Evolutionary conservation across 2,888 invertebrate genomes (phyloP), one percentile per base, ranked within the genome.

Genomic region (Stictocephala bisonia): DNA sequence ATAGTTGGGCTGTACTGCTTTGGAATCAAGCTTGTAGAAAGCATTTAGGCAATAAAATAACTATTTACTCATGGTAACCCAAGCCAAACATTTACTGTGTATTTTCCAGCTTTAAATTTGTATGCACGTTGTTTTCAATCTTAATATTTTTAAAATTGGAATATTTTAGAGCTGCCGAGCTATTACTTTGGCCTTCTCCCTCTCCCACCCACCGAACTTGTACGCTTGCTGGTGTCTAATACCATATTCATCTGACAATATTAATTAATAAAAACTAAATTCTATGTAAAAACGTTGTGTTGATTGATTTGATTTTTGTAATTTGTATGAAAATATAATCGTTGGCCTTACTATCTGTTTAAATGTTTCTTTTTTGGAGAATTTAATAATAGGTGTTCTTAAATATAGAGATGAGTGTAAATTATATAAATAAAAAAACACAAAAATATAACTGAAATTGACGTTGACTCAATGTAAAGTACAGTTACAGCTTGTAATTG

Each of bases 261-360:
- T 71, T 71, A 56, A 71, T 71, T 56, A 41, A 71, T 56, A 56
- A 51, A 51, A 64, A 71, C 70, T 71, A 71, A 71, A 71, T 71
- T 71, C 70, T 71, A 58, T 71, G 70, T 71, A 58, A 71, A 69
- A 71, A 71, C 58, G 58, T 58, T 71, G 56, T 71, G 64, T 53
- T 71, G 58, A 53, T 71, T 29, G 26, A 11, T 71, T 71, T 71
- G 70, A 26, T 71, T 71, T 70, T 71, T 58, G 70, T 71, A 58
- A 71, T 56, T 58, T 71, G 40, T 58, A 71, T 71, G 70, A 71
- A 71, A 71, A 71, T 56, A 70, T 71, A 58, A 71, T 71, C 70
- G 70, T 71, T 71, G 70, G 70, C 70, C 70, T 71, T 71, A 71
- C 70, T 71, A 71, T 71, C 70, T 71, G 70, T 71, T 71, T 71